Conservation (phyloP, 2,888 invertebrate genomes). For the Dicranocentrus wangi region DNA sequence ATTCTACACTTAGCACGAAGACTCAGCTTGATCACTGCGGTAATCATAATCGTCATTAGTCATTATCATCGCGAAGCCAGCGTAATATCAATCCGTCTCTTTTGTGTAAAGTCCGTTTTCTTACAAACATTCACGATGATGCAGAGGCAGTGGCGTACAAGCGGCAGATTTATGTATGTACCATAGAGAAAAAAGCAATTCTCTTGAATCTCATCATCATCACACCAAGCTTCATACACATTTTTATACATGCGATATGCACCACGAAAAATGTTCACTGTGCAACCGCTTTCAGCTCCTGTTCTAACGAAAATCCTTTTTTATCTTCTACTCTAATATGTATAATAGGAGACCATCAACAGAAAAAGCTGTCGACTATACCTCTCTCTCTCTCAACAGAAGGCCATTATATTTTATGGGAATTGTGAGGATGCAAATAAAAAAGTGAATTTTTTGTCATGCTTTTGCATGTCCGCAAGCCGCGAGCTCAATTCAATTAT, state of each 20-base stretch:
- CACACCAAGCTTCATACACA: no score
- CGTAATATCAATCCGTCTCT: slow-evolving; percentile 43
- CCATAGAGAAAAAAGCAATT: no score
- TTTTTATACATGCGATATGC: no score
- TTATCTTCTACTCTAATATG: no score
- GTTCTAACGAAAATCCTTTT: no score
- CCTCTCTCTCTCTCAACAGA: background rate
- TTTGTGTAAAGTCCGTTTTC: slow-evolving; percentile 38
- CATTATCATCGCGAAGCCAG: slow-evolving; percentile 54
- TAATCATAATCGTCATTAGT: slow-evolving; percentile 64
- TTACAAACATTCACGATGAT: background rate
- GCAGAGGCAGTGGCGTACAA: no score
- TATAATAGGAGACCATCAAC: no score
- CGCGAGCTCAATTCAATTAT: slow-evolving; percentile 48
- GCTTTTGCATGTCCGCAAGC: slow-evolving; percentile 48
- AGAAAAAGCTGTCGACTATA: background rate
- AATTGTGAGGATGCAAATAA: slow-evolving; percentile 44
- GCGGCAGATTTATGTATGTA: no score
- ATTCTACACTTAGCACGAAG: slow-evolving; percentile 43
- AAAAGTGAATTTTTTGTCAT: slow-evolving; percentile 38
- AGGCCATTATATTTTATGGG: slow-evolving; percentile 55
- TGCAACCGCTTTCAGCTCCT: no score
- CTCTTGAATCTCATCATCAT: no score
- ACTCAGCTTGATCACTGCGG: slow-evolving; percentile 61
- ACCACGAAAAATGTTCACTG: no score